Percentiles rank a stretch among this genome's conserved stretches.
These are phyloP conservation scores for Cantharis lateralis DNA, from an alignment of 2,888 invertebrate species.

Conservation along the genomic window DNA sequence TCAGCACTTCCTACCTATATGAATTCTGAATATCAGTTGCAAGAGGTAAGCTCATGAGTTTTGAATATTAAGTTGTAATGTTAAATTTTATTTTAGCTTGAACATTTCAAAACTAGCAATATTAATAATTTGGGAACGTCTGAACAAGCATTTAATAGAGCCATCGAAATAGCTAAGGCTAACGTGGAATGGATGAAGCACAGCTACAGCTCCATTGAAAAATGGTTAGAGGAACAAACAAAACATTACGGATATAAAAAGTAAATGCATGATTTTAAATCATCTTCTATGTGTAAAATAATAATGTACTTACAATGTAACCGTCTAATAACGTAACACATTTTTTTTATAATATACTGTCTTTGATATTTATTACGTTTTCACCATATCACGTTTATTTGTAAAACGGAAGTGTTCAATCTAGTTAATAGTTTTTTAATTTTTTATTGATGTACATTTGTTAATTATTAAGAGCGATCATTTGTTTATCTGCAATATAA, in stretches of 20 bases:
- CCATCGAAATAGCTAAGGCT: constrained; percentile 59
- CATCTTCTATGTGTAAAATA: not conserved
- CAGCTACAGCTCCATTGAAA: constrained; percentile 55
- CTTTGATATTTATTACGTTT: not conserved
- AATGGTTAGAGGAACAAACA: constrained; percentile 47
- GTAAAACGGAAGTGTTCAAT: not conserved
- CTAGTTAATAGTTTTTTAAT: not conserved
- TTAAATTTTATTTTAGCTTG: constrained; percentile 44
- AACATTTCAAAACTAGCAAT: constrained; percentile 52
- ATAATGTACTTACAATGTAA: not conserved
- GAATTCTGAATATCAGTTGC: constrained; percentile 57
- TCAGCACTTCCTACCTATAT: constrained; percentile 59
- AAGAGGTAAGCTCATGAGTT: constrained; percentile 42
- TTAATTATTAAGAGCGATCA: not conserved
- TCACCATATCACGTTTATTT: not conserved
- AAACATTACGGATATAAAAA: constrained; percentile 35
- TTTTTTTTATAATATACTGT: not conserved
- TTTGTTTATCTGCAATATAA: not conserved
- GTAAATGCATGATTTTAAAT: constrained; percentile 1
- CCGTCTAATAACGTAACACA: not conserved
- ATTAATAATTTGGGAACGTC: constrained; percentile 58
- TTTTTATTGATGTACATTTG: not conserved
- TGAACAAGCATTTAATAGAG: constrained; percentile 58
- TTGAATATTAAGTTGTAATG: not conserved
- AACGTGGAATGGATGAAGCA: constrained; percentile 65